These are phyloP conservation scores for Nannospalax galili DNA, from an alignment of 2,113 vertebrate species.

Conservation along the genomic window DNA sequence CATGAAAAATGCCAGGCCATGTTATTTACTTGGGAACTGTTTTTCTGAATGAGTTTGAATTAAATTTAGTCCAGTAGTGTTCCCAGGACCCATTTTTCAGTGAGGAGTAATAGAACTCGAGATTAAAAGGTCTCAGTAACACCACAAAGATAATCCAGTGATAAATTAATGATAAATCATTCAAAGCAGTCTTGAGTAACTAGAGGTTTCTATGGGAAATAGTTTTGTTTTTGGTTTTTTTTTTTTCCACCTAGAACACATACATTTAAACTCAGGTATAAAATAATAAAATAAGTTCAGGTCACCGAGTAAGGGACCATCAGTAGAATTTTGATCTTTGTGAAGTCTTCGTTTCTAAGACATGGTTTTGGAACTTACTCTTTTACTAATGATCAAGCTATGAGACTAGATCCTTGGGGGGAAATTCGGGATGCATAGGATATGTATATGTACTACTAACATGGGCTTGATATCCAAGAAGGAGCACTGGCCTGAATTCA, in stretches of 20 bases:
- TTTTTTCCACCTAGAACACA: too few relatives aligned
- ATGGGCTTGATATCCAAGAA: not conserved
- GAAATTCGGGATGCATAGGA: not conserved
- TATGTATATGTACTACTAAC: not conserved
- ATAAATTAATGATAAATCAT: not conserved
- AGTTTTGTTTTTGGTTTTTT: too few relatives aligned
- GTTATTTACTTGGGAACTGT: not conserved
- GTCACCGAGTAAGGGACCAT: fast-evolving
- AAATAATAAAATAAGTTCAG: conserved; percentile 13
- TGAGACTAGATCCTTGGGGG: not conserved
- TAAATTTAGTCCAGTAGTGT: not conserved
- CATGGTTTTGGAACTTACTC: not conserved
- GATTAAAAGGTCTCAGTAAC: not conserved
- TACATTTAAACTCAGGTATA: not conserved
- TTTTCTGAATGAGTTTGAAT: not conserved
- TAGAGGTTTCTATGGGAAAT: not conserved
- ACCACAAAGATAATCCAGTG: not conserved
- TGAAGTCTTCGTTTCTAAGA: not conserved
- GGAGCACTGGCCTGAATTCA: not conserved
- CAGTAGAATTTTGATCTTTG: not conserved
- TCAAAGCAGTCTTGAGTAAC: not conserved
- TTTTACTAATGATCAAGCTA: not conserved
- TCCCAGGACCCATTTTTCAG: not conserved
- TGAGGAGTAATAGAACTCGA: not conserved
- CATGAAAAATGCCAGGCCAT: not conserved